Evolutionary conservation across 1,140 invertebrate species (phyloP), one percentile per base, ranked within the genome.

Genomic region (Microplitis mediator): DNA sequence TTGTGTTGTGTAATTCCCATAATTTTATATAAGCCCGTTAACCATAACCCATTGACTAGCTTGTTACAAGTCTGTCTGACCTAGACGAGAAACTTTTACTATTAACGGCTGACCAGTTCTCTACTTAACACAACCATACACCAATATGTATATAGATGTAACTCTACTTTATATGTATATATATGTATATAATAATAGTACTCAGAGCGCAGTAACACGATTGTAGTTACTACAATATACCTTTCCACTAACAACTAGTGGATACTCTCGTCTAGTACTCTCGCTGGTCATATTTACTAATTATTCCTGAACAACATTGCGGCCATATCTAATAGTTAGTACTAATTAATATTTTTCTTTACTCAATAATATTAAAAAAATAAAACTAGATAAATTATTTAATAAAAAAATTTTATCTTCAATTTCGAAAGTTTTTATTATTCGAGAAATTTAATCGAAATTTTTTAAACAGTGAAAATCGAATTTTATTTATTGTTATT

Each of bases 261-360:
- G 23, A 23, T 23, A 45, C 39, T 45, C 39, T 45, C 39, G 11
- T 45, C 39, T 45, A 45, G 39, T 11, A 73, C 31, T 36, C 16
- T 35, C 32, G 16, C 45, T n/a, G 39, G 56, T 34, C 39, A 54
- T 32, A 52, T 68, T 56, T 31, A 62, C 71, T 73, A 73, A 68
- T 73, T 73, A 67, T 68, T 34, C 56, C 45, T 50, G 16, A 36
- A 65, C 50, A 36, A 65, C 50, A 73, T 60, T 45, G 60, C 56
- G 14, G 66, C 62, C 66, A 31, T 60, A 73, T 73, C 58, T 51
- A 73, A 58, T 65, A 13, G 16, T 64, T 64, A 68, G 14, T 65
- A 56, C 45, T 63, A 71, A 63, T 14, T 45, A 5, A 31, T 61
- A 31, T 32, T 32, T 39, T n/a, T 64, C 34, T 64, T 23, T 64